phyloP scores from a whole-genome alignment of 64 coral and sea anemone species.

The Acropora tenuis region DNA sequence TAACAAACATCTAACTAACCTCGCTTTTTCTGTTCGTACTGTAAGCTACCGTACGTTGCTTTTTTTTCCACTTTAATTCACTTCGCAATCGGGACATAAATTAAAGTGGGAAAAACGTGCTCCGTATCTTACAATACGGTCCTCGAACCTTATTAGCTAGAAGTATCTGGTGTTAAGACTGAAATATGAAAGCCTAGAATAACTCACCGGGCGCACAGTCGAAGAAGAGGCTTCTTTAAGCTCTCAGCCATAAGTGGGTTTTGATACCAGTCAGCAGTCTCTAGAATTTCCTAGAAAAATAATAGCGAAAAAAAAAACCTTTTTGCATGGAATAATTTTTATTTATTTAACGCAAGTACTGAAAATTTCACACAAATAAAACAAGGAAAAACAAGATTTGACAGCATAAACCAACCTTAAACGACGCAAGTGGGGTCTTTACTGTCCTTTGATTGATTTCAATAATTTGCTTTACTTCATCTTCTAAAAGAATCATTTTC shows the following conservation, averaged over 20 bases:
- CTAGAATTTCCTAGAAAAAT: conserved; percentile 71
- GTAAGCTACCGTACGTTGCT: too few relatives aligned
- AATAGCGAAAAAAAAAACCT: background rate
- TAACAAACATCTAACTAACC: too few relatives aligned
- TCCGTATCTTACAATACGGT: too few relatives aligned
- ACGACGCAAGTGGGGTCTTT: conserved; percentile 33
- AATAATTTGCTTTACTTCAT: conserved; percentile 52
- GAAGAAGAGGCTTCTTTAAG: conserved; percentile 77
- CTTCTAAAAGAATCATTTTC: conserved; percentile 52
- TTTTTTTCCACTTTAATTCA: too few relatives aligned
- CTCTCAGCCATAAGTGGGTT: conserved; percentile 36
- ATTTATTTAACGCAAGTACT: background rate
- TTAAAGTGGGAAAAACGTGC: too few relatives aligned
- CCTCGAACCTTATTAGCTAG: too few relatives aligned
- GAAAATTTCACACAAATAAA: too few relatives aligned
- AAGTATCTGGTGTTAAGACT: background rate
- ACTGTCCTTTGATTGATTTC: background rate
- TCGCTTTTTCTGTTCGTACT: too few relatives aligned
- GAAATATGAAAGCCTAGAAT: background rate
- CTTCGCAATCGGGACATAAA: too few relatives aligned
- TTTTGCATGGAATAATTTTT: too few relatives aligned
- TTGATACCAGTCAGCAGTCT: conserved; percentile 68
- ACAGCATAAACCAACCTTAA: conserved; percentile 76
- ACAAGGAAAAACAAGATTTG: too few relatives aligned
- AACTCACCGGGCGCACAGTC: conserved; percentile 77